These are phyloP conservation scores for Hesperia comma DNA, from an alignment of 2,888 invertebrate species.

Conservation along the genomic window DNA sequence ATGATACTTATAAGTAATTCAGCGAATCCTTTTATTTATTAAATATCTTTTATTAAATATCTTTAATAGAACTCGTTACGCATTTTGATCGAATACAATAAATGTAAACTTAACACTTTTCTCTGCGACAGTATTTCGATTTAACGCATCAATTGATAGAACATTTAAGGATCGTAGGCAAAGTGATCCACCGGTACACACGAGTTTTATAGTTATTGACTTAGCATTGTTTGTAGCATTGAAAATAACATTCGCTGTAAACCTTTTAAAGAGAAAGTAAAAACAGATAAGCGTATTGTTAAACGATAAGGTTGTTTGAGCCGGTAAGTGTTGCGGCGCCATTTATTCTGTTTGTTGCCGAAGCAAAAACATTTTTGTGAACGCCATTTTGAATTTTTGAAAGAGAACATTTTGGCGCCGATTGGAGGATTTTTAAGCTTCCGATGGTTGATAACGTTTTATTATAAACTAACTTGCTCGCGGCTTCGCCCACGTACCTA, in stretches of 20 bases:
- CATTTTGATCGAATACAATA: neutral
- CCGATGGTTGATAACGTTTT: too few species aligned
- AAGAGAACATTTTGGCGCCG: neutral
- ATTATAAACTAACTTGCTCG: too few species aligned
- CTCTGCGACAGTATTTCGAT: neutral
- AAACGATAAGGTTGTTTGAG: conserved; percentile 19
- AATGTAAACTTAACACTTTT: conserved; percentile 14
- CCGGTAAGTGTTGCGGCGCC: conserved; percentile 9
- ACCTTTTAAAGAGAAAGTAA: conserved; percentile 42
- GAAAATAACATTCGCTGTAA: conserved; percentile 40
- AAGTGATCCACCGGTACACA: conserved; percentile 37
- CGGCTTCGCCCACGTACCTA: too few species aligned
- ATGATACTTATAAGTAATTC: too few species aligned
- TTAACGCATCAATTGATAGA: conserved; percentile 10
- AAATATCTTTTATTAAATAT: too few species aligned
- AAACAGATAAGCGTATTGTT: conserved; percentile 28
- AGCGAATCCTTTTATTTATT: too few species aligned
- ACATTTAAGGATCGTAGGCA: conserved; percentile 42
- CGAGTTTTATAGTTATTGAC: conserved; percentile 46
- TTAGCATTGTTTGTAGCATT: conserved; percentile 27
- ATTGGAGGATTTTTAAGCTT: too few species aligned
- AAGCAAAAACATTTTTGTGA: neutral
- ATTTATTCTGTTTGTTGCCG: conserved; percentile 1
- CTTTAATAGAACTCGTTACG: too few species aligned
- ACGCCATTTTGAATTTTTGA: conserved; percentile 3